Evolutionary conservation across 1,140 invertebrate species (phyloP).

Genomic region (Cylas formicarius): DNA sequence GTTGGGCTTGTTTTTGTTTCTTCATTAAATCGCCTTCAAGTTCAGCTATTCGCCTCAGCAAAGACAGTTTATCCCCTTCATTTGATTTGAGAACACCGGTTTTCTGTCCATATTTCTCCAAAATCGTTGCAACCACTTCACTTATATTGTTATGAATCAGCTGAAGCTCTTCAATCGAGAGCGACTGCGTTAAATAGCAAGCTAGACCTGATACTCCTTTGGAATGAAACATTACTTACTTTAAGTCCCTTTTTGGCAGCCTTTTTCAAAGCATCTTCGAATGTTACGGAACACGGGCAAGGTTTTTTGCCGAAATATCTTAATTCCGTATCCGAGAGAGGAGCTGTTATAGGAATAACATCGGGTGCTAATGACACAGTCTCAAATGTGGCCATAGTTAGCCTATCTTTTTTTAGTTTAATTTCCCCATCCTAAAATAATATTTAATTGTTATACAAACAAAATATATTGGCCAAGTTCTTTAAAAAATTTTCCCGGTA

Average conservation of each 20-base stretch:
- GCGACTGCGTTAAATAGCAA: constrained; percentile 12
- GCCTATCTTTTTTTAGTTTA: constrained; percentile 12
- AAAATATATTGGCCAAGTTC: too few relatives aligned
- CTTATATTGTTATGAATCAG: constrained; percentile 24
- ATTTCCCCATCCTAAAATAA: too few relatives aligned
- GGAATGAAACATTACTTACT: constrained; percentile 8
- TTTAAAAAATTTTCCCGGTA: too few relatives aligned
- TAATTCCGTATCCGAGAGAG: constrained; percentile 22
- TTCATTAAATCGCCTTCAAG: constrained; percentile 25
- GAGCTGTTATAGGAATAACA: constrained; percentile 19
- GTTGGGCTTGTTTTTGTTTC: constrained; percentile 28
- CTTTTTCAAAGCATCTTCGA: constrained; percentile 15
- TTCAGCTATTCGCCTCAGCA: constrained; percentile 23
- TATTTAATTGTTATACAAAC: too few relatives aligned
- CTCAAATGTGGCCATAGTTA: constrained; percentile 22
- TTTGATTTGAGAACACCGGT: constrained; percentile 12
- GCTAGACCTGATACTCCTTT: not conserved
- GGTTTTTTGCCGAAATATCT: constrained; percentile 20
- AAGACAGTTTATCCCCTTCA: constrained; percentile 22
- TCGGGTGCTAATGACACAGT: constrained; percentile 17
- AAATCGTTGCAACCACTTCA: constrained; percentile 21
- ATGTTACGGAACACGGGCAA: constrained; percentile 6
- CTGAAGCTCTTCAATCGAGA: constrained; percentile 27
- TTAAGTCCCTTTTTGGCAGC: constrained; percentile 15
- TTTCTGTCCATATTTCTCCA: constrained; percentile 18